Base-by-base conservation (phyloP, 2,888 invertebrate species). In the Yponomeuta plumbellus region DNA sequence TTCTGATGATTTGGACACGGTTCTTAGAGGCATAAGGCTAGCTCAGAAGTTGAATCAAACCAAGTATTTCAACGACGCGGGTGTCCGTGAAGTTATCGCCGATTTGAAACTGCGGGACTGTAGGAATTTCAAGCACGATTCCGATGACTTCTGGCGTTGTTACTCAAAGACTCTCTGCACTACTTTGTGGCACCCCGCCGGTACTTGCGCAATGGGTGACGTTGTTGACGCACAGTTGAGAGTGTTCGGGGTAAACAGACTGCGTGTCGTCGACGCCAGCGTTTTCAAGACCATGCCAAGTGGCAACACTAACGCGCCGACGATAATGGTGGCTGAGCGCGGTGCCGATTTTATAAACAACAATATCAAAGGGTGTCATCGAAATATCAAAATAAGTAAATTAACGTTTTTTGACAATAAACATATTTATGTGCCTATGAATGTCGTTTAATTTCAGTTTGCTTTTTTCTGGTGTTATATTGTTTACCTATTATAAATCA, bases 251-350 rank as follows among this genome's bases (percentile, higher is more conserved):
- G 20, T 68, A 10, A 23, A 23, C n/a, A 67, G 61, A 1, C 59
- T 68, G 52, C 61, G 68, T 39, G 44, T 67, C 0, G 23, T 64
- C 11, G 68, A 67, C 4, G 67, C 26, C 11, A 68, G 67, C 56
- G 64, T 67, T 2, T 66, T 68, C 21, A 65, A 59, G 1, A 17
- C 21, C 0, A 17, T 66, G 11, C 66, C 66, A 1, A 26, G 23
- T 1, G 66, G 34, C 1, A 56, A 61, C 4, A 61, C 57, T 8
- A 21, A 17, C 6, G 13, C 21, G 1, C 17, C 40, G 1, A 61
- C 61, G 3, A 39, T 68, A 0, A 68, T 68, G 68, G 13, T 68
- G 8, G 66, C 65, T 2, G 68, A 68, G 22, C 64, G 61, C 39
- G 68, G 40, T 8, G 67, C 68, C 3, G 68, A 68, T 57, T 44